Evolutionary conservation across 2,113 vertebrate species (phyloP).

Genomic region (Abramis brama): DNA sequence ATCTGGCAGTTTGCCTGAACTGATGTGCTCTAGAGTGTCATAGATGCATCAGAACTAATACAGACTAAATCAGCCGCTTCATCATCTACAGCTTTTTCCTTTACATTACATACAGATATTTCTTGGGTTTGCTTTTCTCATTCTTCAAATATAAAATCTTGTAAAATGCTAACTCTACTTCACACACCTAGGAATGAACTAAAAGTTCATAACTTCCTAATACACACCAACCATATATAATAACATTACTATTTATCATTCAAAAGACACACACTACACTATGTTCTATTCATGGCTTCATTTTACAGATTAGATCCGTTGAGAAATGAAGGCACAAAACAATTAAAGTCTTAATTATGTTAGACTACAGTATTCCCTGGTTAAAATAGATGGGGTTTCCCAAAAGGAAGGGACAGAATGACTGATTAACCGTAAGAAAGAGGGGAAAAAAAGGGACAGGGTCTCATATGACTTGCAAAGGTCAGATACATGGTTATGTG

Average conservation of each 20-base stretch:
- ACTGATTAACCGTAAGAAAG: not conserved
- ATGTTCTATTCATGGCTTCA: not conserved
- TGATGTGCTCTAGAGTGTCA: not conserved
- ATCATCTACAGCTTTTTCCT: not conserved
- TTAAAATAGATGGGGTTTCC: not conserved
- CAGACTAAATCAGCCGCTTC: not conserved
- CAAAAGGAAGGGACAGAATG: not conserved
- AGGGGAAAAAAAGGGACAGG: not conserved
- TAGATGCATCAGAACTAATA: not conserved
- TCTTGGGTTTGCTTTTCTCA: not conserved
- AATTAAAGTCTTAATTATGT: not conserved
- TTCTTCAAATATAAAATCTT: not conserved
- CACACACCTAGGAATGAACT: not conserved
- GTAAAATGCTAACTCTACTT: not conserved
- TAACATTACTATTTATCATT: not conserved
- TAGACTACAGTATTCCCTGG: not conserved
- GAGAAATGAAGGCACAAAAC: constrained; percentile 14
- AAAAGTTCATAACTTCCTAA: not conserved
- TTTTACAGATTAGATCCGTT: not conserved
- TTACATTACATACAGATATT: not conserved
- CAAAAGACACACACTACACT: not conserved
- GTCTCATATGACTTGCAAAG: not conserved
- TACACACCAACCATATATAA: not conserved
- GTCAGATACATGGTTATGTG: not conserved
- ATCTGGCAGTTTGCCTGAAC: not conserved